Evolutionary conservation across 2,888 invertebrate species (phyloP), one percentile per base, ranked within the genome.

Genomic region (Lasioglossum marginatum): DNA sequence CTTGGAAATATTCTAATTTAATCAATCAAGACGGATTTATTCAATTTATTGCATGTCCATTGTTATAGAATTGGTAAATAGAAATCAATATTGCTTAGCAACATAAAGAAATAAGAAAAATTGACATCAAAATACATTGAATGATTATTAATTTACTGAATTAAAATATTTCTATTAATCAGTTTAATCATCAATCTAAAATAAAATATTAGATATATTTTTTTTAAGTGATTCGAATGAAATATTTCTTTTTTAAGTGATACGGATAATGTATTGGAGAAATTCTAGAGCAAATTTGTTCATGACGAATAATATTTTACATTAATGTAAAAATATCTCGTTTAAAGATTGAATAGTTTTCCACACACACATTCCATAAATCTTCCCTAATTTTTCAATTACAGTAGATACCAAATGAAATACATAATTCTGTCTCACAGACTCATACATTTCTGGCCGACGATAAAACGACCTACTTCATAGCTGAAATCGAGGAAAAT

Each of bases 401-500:
- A 63, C 63, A 31, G 3, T 19, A 31, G 31, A 16, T 16, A 52
- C 10, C 52, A 31, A 63, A 63, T 19, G 63, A 63, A 63, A 63
- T 63, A 63, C 12, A n/a, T 31, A 31, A 63, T 63, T 63, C 63
- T 63, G 3, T 31, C 19, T 31, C 31, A 19, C 31, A 19, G 63
- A 27, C 57, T 57, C 27, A 16, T 31, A 19, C 19, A 63, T 68
- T 12, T 37, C 68, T 37, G 37, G 23, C 37, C 34, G 37, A 19
- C 23, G 37, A 68, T 37, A 70, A 40, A 70, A n/a, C 37, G 70
- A n/a, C 70, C 23, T 70, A 4, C 14, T 70, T n/a, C 37, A 6
- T 40, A 40, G n/a, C 70, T 40, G 34, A 70, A 68, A 68, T 68
- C 16, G 45, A 45, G 27, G 45, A 72, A 72, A 31, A 27, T 70